Base-by-base conservation (phyloP, 2,888 invertebrate genomes). In the Teleiodes luculella region DNA sequence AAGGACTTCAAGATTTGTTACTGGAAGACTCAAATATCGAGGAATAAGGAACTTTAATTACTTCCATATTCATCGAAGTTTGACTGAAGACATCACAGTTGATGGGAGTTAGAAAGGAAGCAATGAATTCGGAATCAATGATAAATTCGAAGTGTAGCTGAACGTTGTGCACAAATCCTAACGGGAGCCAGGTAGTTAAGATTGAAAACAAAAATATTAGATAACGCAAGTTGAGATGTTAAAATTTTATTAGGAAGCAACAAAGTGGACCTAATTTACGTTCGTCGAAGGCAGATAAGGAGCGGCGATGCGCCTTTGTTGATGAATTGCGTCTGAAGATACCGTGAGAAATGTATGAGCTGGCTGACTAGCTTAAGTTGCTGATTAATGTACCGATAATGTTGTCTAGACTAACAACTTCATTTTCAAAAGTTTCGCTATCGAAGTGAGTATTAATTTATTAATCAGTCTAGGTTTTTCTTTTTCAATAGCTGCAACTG, bases 181-280 rank as follows among this genome's bases (percentile, higher is more conserved):
- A 80, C 87, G 83, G 86, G 86, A 88, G 86, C 84, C 88, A 88
- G 88, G 88, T 88, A 88, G 87, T 87, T 80, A 84, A 87, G 87
- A 87, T 88, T 68, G 67, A 63, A 80, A 83, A 86, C 83, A 81
- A 83, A 85, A 86, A 82, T 84, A 80, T 77, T 67, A 82, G 88
- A 89, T 88, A 87, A 88, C 78, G 74, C 67, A 66, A 76, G 83
- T 86, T 82, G 79, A 89, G 88, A 85, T 80, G 86, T 89, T 78
- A 74, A 70, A 57, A 68, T 86, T 88, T 89, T 88, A 88, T 87
- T 86, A 75, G 78, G 70, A 80, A 76, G 76, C 80, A 83, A 86
- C 85, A 82, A 85, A 82, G 74, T 80, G 79, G 72, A 73, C 66
- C 74, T 80, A 86, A 86, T 87, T 87, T 87, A 89, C 80, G 81